Conservation (phyloP, 2,113 vertebrate genomes). For the Pygoscelis antarcticus region DNA sequence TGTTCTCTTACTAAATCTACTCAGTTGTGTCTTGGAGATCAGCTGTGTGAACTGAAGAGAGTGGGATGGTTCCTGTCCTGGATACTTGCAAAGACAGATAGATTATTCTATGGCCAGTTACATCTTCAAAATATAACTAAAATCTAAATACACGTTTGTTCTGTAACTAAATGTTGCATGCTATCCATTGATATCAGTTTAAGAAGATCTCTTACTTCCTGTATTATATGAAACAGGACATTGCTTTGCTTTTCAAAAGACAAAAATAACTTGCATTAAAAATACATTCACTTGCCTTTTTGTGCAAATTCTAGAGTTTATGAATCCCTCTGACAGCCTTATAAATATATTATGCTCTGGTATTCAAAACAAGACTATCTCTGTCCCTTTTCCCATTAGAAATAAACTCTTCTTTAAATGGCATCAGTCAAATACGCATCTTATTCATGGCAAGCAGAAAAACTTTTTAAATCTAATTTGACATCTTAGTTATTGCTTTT, state of each 20-base stretch:
- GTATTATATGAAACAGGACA: not conserved
- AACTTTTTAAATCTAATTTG: not conserved
- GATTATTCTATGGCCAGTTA: not conserved
- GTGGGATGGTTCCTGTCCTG: not conserved
- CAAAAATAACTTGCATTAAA: not conserved
- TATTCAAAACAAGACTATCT: not conserved
- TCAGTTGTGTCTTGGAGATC: not conserved
- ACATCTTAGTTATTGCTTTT: conserved; percentile 14
- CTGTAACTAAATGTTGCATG: not conserved
- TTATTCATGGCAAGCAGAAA: not conserved
- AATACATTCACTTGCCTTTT: not conserved
- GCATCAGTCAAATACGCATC: not conserved
- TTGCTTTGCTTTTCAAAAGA: not conserved
- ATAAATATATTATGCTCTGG: not conserved
- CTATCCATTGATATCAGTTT: not conserved
- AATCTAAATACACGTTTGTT: not conserved
- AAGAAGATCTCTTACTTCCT: not conserved
- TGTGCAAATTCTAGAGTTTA: not conserved
- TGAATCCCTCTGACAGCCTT: not conserved
- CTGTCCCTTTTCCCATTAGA: not conserved
- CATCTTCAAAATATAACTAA: not conserved
- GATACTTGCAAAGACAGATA: not conserved
- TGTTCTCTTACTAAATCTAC: not conserved
- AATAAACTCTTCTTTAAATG: not conserved
- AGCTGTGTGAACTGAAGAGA: not conserved